These are phyloP conservation scores for Pangasius mekongensis DNA, from an alignment of 2,797 vertebrate genomes.

Conservation along the genomic window DNA sequence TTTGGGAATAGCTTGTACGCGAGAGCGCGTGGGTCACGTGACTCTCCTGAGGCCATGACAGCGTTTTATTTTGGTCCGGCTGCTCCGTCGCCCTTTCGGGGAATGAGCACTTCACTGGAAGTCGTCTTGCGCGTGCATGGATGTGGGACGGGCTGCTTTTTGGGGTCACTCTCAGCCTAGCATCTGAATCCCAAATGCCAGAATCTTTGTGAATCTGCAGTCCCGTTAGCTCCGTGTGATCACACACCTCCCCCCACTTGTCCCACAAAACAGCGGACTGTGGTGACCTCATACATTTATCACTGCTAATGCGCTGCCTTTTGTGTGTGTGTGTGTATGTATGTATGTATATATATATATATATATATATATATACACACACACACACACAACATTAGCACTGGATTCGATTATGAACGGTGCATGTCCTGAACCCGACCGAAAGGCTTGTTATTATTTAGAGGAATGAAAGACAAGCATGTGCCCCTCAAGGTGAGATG, in stretches of 20 bases:
- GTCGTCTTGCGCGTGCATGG: slow-evolving; percentile 5
- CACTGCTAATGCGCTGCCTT: background rate
- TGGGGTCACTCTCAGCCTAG: background rate
- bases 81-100: slow-evolving; percentile 60
- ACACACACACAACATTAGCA: too few relatives aligned
- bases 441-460: slow-evolving; percentile 4
- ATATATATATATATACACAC: background rate
- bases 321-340: background rate
- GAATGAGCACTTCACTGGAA: slow-evolving; percentile 63
- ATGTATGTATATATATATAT: slow-evolving; percentile 8
- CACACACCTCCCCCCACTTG: slow-evolving; percentile 48
- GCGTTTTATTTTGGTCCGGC: slow-evolving; percentile 61
- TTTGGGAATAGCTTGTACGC: background rate
- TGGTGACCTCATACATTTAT: slow-evolving; percentile 28
- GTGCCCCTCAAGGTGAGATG: slow-evolving; percentile 67
- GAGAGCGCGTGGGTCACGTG: slow-evolving; percentile 46
- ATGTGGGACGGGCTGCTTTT: background rate
- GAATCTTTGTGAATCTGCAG: slow-evolving; percentile 64
- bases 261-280: slow-evolving; percentile 41
- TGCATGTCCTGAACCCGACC: background rate
- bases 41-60: slow-evolving; percentile 64
- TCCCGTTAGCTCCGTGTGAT: slow-evolving; percentile 58
- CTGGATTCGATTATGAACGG: background rate
- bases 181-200: background rate
- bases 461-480: background rate